Evolutionary conservation across 53 echinoderm and acorn worm genomes (phyloP).

Genomic region (Crossaster papposus): DNA sequence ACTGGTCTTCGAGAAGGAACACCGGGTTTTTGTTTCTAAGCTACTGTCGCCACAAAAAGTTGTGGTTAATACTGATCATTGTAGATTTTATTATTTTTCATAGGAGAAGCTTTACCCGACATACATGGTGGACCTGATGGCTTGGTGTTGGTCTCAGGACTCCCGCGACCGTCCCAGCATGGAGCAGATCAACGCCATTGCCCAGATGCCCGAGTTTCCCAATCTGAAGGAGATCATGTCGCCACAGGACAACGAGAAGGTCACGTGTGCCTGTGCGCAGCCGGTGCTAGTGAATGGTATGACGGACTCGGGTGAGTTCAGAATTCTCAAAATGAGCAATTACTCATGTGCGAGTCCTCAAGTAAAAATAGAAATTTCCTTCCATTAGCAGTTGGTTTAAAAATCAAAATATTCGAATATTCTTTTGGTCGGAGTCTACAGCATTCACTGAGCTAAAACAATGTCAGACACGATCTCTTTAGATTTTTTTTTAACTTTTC

Average conservation of each 20-base stretch:
- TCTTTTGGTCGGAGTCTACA: no score
- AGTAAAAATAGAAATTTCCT: no score
- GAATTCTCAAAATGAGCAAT: not conserved
- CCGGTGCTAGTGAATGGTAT: conserved; percentile 36
- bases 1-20: not conserved
- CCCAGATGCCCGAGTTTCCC: conserved; percentile 84
- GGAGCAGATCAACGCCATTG: conserved; percentile 78
- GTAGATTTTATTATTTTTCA: not conserved
- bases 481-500: no score
- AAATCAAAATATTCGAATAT: no score
- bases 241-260: conserved; percentile 68
- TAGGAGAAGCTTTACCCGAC: conserved; percentile 95
- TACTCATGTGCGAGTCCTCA: not conserved
- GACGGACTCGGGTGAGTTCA: conserved; percentile 53
- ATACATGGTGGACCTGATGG: conserved; percentile 93
- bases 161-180: conserved; percentile 86
- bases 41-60: no score
- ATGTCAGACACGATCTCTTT: no score
- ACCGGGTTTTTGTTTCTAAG: not conserved
- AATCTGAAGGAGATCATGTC: conserved; percentile 86
- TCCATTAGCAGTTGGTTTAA: no score
- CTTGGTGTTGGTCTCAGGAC: conserved; percentile 93
- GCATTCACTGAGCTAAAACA: no score
- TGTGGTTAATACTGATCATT: no score
- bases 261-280: conserved; percentile 71